Conservation (phyloP, 2,113 vertebrate species). For the Colius striatus region DNA sequence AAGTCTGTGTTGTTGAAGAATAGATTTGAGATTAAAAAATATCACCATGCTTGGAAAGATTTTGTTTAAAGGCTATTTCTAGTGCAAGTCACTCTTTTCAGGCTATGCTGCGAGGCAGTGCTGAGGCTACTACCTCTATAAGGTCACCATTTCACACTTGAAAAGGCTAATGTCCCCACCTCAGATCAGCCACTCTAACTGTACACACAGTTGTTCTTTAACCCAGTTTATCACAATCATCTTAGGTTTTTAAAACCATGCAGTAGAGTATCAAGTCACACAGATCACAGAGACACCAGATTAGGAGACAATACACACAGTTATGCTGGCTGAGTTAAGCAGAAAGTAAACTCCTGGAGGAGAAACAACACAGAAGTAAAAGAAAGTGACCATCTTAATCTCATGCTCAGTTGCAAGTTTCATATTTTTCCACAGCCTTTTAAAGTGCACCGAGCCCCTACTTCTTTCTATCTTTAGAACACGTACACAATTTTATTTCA, state of each 20-base stretch:
- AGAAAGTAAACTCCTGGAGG: not conserved
- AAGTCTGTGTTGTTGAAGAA: not conserved
- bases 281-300: not conserved
- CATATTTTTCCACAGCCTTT: not conserved
- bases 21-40: not conserved
- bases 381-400: not conserved
- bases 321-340: not conserved
- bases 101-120: not conserved
- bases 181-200: not conserved
- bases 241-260: not conserved
- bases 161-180: not conserved
- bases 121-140: not conserved
- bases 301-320: not conserved
- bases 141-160: not conserved
- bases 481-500: not conserved
- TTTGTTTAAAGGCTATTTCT: not conserved
- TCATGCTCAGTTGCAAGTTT: not conserved
- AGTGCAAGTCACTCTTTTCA: not conserved
- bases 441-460: not conserved
- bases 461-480: not conserved
- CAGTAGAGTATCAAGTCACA: not conserved
- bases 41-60: not conserved
- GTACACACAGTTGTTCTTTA: accelerated
- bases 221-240: not conserved
- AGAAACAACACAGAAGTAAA: not conserved